phyloP scores from a whole-genome alignment of 2,888 invertebrate genomes.

The Eupithecia vulgata region DNA sequence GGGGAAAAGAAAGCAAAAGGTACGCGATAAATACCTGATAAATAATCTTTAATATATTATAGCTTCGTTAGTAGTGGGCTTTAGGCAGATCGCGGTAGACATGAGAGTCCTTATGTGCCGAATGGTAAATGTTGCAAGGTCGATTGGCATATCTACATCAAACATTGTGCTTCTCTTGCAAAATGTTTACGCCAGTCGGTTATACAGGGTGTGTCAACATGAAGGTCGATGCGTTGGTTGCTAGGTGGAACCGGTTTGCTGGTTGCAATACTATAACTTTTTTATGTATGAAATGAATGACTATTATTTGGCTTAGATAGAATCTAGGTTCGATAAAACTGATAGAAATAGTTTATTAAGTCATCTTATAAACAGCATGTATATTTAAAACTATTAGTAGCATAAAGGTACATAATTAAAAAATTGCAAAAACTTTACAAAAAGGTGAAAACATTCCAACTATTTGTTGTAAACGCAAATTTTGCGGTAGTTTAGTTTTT shows the following conservation, averaged over 20 bases:
- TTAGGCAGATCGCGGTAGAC: not conserved
- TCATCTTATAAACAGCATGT: too few species aligned
- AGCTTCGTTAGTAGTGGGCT: too few species aligned
- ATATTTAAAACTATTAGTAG: too few species aligned
- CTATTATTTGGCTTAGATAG: not conserved
- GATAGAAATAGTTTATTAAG: too few species aligned
- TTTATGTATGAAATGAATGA: not conserved
- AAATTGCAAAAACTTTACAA: too few species aligned
- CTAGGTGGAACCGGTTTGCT: slow-evolving; percentile 8
- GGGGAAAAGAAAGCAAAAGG: too few species aligned
- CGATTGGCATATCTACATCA: slow-evolving; percentile 28
- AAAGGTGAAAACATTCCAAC: too few species aligned
- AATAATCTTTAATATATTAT: too few species aligned
- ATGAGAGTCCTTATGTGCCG: slow-evolving; percentile 21
- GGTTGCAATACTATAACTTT: not conserved
- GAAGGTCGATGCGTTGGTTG: slow-evolving; percentile 9
- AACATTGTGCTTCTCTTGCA: slow-evolving; percentile 40
- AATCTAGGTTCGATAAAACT: not conserved
- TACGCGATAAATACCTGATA: too few species aligned
- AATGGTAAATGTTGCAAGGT: slow-evolving; percentile 32
- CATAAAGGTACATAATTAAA: too few species aligned
- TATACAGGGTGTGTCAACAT: slow-evolving; percentile 16
- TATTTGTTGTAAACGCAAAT: too few species aligned
- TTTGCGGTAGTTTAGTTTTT: too few species aligned
- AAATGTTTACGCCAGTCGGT: slow-evolving; percentile 36